These are phyloP conservation scores for Ciona savignyi DNA, from an alignment of 23 tunicate species.

Conservation along the genomic window DNA sequence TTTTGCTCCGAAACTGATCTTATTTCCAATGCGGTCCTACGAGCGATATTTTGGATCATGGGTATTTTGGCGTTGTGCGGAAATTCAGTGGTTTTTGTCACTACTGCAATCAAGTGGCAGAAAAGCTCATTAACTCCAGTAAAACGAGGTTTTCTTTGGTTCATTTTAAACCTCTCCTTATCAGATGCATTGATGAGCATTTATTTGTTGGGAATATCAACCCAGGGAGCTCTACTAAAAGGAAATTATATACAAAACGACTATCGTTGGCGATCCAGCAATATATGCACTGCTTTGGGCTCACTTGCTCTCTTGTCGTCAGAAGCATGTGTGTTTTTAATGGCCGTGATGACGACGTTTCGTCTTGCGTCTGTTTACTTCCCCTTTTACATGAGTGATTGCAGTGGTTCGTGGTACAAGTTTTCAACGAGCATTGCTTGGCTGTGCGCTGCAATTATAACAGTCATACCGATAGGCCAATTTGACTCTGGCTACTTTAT, in stretches of 20 bases:
- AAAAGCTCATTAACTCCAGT: neutral
- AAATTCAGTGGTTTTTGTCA: neutral
- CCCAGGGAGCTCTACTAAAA: neutral
- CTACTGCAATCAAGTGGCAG: neutral
- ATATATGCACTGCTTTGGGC: neutral
- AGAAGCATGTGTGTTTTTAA: neutral
- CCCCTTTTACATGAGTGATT: neutral
- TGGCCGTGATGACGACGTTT: neutral
- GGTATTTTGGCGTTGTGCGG: neutral
- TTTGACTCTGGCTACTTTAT: neutral
- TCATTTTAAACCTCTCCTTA: neutral
- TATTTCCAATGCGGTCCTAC: neutral
- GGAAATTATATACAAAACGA: neutral
- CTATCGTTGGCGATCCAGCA: neutral
- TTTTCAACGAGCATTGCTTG: neutral
- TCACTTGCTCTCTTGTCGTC: neutral
- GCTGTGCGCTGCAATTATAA: neutral
- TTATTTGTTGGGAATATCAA: neutral
- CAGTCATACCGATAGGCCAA: neutral
- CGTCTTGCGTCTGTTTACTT: neutral
- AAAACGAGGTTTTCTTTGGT: neutral
- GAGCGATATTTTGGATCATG: neutral
- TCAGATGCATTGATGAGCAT: neutral
- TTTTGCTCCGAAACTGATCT: too few relatives aligned
- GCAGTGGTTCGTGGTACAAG: neutral